Conservation (phyloP, 2,113 vertebrate genomes). For the Nansenia antarctica region DNA sequence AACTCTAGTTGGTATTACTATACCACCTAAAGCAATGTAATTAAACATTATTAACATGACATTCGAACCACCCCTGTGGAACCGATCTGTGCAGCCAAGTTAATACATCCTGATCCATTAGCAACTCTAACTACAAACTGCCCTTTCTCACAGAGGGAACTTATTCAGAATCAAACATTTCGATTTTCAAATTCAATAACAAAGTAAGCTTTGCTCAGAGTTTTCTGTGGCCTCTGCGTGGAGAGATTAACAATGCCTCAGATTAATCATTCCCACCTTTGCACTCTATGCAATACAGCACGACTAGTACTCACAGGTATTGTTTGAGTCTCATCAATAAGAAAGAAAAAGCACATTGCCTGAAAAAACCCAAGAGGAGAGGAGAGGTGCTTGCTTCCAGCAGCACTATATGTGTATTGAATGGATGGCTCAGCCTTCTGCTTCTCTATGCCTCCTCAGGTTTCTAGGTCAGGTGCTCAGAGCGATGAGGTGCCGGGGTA, state of each 20-base stretch:
- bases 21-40: background rate
- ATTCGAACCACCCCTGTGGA: too few relatives aligned
- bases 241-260: constrained; percentile 42
- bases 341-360: constrained; percentile 52
- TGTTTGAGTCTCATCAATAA: constrained; percentile 65
- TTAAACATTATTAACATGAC: background rate
- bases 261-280: constrained; percentile 45
- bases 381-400: constrained; percentile 19
- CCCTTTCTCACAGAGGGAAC: too few relatives aligned
- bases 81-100: too few relatives aligned
- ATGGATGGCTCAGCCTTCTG: constrained; percentile 40
- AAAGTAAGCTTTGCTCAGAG: background rate
- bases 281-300: constrained; percentile 56
- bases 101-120: too few relatives aligned
- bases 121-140: too few relatives aligned
- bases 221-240: constrained; percentile 33
- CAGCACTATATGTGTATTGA: constrained; percentile 8
- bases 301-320: constrained; percentile 50
- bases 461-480: constrained; percentile 65
- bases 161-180: too few relatives aligned
- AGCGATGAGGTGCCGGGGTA: constrained; percentile 62
- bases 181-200: background rate
- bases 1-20: background rate
- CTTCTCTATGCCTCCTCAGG: constrained; percentile 26
- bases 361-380: constrained; percentile 57